Conservation (phyloP, 2,113 vertebrate species). For the Dipodomys stephensi region DNA sequence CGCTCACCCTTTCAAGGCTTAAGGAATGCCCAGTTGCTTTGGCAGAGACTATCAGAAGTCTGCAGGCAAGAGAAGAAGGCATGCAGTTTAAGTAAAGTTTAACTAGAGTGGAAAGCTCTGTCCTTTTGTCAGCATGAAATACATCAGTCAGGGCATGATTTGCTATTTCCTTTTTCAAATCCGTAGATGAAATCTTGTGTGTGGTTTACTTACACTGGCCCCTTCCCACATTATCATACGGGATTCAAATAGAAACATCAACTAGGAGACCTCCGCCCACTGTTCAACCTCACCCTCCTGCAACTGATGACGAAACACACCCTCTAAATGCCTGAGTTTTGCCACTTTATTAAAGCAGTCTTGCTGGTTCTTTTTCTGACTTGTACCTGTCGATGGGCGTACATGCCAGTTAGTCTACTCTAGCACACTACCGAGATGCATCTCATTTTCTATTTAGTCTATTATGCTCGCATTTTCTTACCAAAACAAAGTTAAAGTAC, state of each 20-base stretch:
- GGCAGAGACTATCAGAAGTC: not conserved
- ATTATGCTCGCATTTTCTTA: not conserved
- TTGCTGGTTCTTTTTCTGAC: not conserved
- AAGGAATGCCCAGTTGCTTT: slow-evolving; percentile 27
- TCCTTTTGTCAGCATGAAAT: not conserved
- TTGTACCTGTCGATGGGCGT: not conserved
- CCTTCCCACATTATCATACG: not conserved
- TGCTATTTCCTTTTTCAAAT: not conserved
- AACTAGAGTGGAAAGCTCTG: not conserved
- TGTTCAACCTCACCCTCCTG: not conserved
- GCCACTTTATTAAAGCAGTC: not conserved
- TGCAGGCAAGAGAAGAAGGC: not conserved
- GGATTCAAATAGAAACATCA: not conserved
- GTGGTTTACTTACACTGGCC: not conserved
- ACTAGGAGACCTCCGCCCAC: not conserved
- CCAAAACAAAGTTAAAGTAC: not conserved
- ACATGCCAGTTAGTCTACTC: not conserved
- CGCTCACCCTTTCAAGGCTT: not conserved
- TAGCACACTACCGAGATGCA: not conserved
- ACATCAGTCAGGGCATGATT: not conserved
- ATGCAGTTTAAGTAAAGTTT: slow-evolving; percentile 21
- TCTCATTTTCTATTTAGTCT: not conserved
- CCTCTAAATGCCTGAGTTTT: not conserved
- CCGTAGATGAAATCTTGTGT: not conserved
- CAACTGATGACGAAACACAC: not conserved